phyloP scores from a whole-genome alignment of 2,888 invertebrate species.

The Amiota mariae region DNA sequence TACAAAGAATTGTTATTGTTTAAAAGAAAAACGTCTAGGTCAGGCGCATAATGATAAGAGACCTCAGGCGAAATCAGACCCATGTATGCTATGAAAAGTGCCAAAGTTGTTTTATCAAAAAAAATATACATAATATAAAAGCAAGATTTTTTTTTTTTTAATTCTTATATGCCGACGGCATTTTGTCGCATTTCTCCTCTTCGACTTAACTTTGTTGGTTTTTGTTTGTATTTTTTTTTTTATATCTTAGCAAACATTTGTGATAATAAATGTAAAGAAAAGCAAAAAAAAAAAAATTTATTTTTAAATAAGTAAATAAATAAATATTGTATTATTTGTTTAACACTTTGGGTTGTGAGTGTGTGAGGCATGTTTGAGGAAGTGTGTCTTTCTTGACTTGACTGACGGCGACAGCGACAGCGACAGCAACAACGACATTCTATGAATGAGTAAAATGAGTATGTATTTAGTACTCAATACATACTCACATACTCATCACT shows the following conservation, averaged over 20 bases:
- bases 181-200: too few relatives aligned
- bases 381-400: not conserved
- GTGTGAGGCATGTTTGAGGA: not conserved
- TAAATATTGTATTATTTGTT: slow-evolving; percentile 23
- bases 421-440: not conserved
- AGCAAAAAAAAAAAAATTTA: not conserved
- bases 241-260: slow-evolving; percentile 15
- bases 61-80: too few relatives aligned
- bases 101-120: too few relatives aligned
- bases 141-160: too few relatives aligned
- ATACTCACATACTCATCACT: not conserved
- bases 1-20: not conserved
- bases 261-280: slow-evolving; percentile 16
- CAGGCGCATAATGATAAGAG: too few relatives aligned
- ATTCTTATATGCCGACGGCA: too few relatives aligned
- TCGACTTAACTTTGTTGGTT: not conserved
- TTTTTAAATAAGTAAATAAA: slow-evolving; percentile 20
- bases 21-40: too few relatives aligned
- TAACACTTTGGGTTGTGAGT: not conserved
- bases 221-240: not conserved
- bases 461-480: not conserved
- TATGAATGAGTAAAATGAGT: not conserved
- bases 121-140: too few relatives aligned
- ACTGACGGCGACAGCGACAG: not conserved
- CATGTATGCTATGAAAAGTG: too few relatives aligned